phyloP scores from a whole-genome alignment of 2,113 vertebrate species.

The Mixornis gularis region DNA sequence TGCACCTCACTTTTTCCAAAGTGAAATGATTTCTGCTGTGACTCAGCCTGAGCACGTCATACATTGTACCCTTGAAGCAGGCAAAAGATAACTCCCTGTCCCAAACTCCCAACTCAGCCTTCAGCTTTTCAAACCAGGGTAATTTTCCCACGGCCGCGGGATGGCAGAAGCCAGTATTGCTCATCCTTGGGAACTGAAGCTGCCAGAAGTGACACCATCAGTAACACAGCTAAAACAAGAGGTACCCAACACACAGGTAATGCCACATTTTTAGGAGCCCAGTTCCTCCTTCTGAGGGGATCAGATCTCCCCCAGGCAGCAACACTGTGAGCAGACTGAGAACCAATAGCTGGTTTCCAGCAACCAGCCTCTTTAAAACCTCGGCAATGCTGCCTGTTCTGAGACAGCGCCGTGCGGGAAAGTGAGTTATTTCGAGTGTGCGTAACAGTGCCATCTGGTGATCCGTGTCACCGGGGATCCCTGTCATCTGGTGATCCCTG shows the following conservation, averaged over 20 bases:
- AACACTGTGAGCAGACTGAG: accelerated
- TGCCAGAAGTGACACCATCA: neutral
- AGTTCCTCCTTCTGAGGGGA: neutral
- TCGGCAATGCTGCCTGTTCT: accelerated
- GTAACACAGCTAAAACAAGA: neutral
- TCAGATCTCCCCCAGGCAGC: neutral
- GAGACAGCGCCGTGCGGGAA: accelerated
- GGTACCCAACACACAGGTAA: neutral
- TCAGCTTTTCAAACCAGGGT: neutral
- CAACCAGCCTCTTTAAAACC: neutral
- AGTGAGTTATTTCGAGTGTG: accelerated
- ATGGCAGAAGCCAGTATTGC: neutral
- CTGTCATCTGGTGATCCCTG: neutral
- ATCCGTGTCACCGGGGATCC: neutral
- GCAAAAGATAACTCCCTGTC: neutral
- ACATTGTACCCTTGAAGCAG: neutral
- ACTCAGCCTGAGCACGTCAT: neutral
- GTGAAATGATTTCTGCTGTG: neutral
- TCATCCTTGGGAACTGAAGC: neutral
- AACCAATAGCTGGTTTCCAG: neutral
- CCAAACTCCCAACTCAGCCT: neutral
- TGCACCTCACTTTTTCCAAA: neutral
- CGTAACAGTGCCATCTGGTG: slow-evolving; percentile 27
- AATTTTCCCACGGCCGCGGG: neutral
- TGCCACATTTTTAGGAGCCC: neutral